These are phyloP conservation scores for Lethocerus indicus DNA, from an alignment of 1,140 invertebrate genomes.

Conservation along the genomic window DNA sequence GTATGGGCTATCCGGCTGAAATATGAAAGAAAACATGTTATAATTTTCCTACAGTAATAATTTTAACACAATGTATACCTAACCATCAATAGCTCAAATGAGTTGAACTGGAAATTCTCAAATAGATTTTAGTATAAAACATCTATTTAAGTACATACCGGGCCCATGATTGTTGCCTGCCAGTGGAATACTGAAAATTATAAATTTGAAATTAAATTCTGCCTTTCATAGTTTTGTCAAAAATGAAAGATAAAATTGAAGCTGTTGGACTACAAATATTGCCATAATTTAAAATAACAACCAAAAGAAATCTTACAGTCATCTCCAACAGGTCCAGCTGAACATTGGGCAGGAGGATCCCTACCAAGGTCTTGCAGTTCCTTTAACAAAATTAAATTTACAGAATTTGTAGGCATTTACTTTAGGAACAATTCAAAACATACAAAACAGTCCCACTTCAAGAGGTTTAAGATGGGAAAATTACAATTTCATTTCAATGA, in stretches of 20 bases:
- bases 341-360: constrained; percentile 97
- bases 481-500: too few relatives aligned
- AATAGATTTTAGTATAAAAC: constrained; percentile 5
- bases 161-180: constrained; percentile 98
- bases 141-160: constrained; percentile 55
- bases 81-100: too few relatives aligned
- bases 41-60: neutral
- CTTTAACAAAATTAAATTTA: constrained; percentile 34
- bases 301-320: constrained; percentile 56
- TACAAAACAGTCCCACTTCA: too few relatives aligned
- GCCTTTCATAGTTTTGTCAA: too few relatives aligned
- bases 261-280: too few relatives aligned
- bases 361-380: constrained; percentile 96
- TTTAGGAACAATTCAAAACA: too few relatives aligned
- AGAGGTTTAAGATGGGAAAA: too few relatives aligned
- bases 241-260: too few relatives aligned
- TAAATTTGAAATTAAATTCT: too few relatives aligned
- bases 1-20: constrained; percentile 89
- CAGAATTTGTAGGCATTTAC: too few relatives aligned
- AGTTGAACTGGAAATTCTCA: neutral
- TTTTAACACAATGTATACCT: too few relatives aligned
- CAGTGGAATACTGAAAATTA: constrained; percentile 86
- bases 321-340: constrained; percentile 93
- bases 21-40: constrained; percentile 15
- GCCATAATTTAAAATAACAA: constrained; percentile 8